These are phyloP conservation scores for Pollenia griseotomentosa DNA, from an alignment of 2,888 invertebrate species.

Conservation along the genomic window DNA sequence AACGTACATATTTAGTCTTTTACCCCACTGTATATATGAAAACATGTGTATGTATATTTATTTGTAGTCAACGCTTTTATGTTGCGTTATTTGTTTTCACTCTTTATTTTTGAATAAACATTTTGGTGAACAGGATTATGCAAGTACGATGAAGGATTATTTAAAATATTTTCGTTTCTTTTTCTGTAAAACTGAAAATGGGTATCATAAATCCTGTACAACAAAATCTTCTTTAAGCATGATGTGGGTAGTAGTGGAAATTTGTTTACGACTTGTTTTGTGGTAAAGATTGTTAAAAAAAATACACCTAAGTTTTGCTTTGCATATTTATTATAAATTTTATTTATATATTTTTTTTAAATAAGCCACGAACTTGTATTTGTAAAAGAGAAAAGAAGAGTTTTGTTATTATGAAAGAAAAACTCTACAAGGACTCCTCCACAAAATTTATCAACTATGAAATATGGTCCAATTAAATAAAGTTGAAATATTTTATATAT, in stretches of 20 bases:
- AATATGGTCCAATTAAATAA: no score
- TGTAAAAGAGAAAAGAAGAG: no score
- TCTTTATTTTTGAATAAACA: conserved; percentile 6
- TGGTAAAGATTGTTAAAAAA: not conserved
- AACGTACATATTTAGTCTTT: no score
- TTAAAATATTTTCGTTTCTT: not conserved
- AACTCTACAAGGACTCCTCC: no score
- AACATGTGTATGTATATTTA: not conserved
- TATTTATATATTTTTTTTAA: conserved; percentile 19
- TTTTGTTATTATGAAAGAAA: no score
- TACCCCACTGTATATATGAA: not conserved
- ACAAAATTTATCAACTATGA: no score
- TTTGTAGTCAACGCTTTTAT: conserved; percentile 1
- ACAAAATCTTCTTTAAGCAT: conserved; percentile 38
- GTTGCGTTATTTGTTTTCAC: not conserved
- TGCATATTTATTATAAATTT: conserved; percentile 29
- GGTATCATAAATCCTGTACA: conserved; percentile 43
- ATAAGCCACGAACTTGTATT: no score
- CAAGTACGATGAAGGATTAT: conserved; percentile 21
- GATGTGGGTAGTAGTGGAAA: conserved; percentile 16
- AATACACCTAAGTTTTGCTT: conserved; percentile 24
- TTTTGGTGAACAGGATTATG: conserved; percentile 36
- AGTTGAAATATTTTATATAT: no score
- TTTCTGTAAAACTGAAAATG: conserved; percentile 20
- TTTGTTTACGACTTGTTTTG: conserved; percentile 19